Percentiles rank a stretch among this genome's conserved stretches.
Evolutionary conservation across 2,888 invertebrate genomes (phyloP).

Genomic region (Stictocephala bisonia): DNA sequence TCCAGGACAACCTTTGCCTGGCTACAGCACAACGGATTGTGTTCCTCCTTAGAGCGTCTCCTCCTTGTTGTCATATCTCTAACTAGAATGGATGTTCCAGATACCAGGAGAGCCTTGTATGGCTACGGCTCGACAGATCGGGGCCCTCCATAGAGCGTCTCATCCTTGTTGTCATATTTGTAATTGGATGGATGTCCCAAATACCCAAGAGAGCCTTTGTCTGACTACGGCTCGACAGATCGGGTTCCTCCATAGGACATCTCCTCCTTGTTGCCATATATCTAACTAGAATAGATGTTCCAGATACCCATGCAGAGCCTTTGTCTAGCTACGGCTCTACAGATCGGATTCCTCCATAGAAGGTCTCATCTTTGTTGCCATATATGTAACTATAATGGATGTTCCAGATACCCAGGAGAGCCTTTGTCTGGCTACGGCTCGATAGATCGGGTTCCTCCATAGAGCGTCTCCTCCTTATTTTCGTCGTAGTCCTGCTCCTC

Average conservation of each 20-base stretch:
- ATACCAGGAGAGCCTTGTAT: too few relatives aligned
- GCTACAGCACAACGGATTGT: slow-evolving; percentile 29
- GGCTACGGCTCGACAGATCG: slow-evolving; percentile 39
- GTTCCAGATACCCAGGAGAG: slow-evolving; percentile 35
- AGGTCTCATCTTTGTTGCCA: slow-evolving; percentile 30
- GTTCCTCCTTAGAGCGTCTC: slow-evolving; percentile 26
- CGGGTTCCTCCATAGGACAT: slow-evolving; percentile 25
- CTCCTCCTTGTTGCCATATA: slow-evolving; percentile 35
- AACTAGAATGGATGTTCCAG: too few relatives aligned
- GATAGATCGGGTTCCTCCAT: slow-evolving; percentile 31
- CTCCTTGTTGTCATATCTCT: too few relatives aligned
- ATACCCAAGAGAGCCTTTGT: slow-evolving; percentile 40
- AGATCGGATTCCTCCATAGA: slow-evolving; percentile 25
- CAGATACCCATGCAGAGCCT: too few relatives aligned
- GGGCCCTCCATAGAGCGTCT: slow-evolving; percentile 25
- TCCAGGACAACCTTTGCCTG: slow-evolving; percentile 39
- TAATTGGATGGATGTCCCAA: too few relatives aligned
- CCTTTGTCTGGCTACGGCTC: slow-evolving; percentile 40
- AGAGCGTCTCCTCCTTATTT: slow-evolving; percentile 34
- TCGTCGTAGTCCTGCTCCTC: slow-evolving; percentile 30
- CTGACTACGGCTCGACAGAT: slow-evolving; percentile 38
- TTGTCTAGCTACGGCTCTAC: slow-evolving; percentile 39
- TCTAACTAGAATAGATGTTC: too few relatives aligned
- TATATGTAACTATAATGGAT: not conserved
- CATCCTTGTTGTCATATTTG: too few relatives aligned